A percentile compares a stretch with the other conserved stretches of the same genome.
Conservation (phyloP, 2,888 invertebrate species). For the Melinaea menophilus region DNA sequence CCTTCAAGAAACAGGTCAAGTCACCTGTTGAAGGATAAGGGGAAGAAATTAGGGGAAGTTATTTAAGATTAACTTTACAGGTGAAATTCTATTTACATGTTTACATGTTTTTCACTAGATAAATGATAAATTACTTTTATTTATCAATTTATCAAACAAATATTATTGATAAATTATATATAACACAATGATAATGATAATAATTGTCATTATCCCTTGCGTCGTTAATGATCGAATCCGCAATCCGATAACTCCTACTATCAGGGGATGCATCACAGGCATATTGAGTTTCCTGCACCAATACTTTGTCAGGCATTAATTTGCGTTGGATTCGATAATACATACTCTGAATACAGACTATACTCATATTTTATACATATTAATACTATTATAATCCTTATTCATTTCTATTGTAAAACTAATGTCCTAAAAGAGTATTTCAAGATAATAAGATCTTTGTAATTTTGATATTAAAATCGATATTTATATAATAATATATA, state of each 20-base stretch:
- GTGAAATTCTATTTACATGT: slow-evolving; percentile 1
- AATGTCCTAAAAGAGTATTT: too few relatives aligned
- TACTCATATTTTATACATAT: background rate
- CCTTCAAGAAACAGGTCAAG: slow-evolving; percentile 73
- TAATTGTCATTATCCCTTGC: background rate
- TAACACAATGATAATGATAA: background rate
- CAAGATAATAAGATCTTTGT: background rate
- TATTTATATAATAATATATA: background rate
- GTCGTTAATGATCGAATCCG: slow-evolving; percentile 2
- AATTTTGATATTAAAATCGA: background rate
- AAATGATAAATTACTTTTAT: background rate
- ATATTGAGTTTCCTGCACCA: slow-evolving; percentile 23
- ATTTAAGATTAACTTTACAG: slow-evolving; percentile 23
- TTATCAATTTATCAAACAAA: background rate
- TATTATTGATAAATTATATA: background rate
- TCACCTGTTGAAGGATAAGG: slow-evolving; percentile 61
- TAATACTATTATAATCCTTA: background rate
- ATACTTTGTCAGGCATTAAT: slow-evolving; percentile 15
- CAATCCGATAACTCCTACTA: slow-evolving; percentile 7
- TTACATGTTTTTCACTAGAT: background rate
- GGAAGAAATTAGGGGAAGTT: slow-evolving; percentile 53
- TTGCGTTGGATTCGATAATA: background rate
- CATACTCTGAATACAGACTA: background rate
- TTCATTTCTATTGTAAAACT: too few relatives aligned
- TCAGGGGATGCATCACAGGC: slow-evolving; percentile 26